phyloP scores from a whole-genome alignment of 2,113 vertebrate genomes.

The Poicephalus gulielmi region DNA sequence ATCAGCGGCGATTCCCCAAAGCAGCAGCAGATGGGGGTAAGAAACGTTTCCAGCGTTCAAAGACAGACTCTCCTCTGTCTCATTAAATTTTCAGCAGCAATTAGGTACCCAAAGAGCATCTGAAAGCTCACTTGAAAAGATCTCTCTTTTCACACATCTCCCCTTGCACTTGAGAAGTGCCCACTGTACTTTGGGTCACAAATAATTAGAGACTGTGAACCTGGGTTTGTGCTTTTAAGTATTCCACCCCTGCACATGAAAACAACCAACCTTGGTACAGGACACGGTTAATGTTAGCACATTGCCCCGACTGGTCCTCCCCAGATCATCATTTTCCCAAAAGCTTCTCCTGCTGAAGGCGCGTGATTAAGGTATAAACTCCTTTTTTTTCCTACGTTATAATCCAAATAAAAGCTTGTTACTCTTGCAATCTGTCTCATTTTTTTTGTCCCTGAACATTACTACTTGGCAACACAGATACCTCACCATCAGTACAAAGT shows the following conservation, averaged over 20 bases:
- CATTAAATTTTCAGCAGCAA: constrained; percentile 32
- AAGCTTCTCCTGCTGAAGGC: background rate
- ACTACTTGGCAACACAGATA: constrained; percentile 9
- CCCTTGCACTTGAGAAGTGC: background rate
- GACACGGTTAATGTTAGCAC: fast-evolving
- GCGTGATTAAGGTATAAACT: background rate
- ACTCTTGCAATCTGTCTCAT: background rate
- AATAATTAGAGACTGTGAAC: background rate
- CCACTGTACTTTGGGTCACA: fast-evolving
- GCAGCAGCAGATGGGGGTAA: background rate
- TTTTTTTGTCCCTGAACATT: background rate
- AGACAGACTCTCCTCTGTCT: background rate
- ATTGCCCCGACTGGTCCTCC: fast-evolving
- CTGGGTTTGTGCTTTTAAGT: background rate
- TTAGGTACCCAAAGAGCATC: background rate
- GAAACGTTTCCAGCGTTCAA: background rate
- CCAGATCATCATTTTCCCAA: background rate
- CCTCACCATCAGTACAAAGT: constrained; percentile 17
- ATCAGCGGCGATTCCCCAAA: background rate
- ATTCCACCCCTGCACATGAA: background rate
- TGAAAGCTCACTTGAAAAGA: background rate
- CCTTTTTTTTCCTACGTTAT: background rate
- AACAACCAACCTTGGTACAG: background rate
- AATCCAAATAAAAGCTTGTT: constrained; percentile 26
- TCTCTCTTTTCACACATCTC: background rate